phyloP scores from a whole-genome alignment of 2,797 vertebrate species.

The Megalops cyprinoides region DNA sequence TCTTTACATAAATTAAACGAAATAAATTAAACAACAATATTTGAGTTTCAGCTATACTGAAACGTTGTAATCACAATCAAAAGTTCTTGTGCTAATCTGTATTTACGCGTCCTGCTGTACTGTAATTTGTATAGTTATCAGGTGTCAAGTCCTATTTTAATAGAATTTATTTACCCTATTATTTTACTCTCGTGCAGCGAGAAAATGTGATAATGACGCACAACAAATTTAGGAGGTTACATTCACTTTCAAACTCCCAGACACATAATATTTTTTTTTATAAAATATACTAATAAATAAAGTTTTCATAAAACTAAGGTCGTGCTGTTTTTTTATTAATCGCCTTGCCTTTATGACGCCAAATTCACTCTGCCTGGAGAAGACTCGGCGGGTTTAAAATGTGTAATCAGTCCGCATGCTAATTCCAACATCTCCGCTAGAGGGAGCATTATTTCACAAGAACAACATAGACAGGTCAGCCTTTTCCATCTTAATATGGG shows the following conservation, averaged over 20 bases:
- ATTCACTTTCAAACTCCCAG: neutral
- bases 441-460: conserved; percentile 77
- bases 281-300: neutral
- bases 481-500: neutral
- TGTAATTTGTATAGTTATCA: neutral
- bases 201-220: neutral
- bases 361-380: neutral
- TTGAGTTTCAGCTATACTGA: neutral
- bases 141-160: neutral
- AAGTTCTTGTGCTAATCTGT: neutral
- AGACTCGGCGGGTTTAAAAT: neutral
- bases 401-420: neutral
- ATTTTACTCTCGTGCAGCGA: neutral
- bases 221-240: neutral
- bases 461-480: conserved; percentile 44
- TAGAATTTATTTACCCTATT: neutral
- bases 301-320: neutral
- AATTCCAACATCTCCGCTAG: conserved; percentile 71
- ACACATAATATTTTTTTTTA: neutral
- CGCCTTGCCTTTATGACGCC: neutral
- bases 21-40: neutral
- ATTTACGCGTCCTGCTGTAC: neutral
- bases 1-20: neutral
- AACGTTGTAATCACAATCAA: conserved; percentile 1
- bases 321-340: neutral